phyloP scores from a whole-genome alignment of 2,113 vertebrate genomes.

The Gnathonemus longibarbis region DNA sequence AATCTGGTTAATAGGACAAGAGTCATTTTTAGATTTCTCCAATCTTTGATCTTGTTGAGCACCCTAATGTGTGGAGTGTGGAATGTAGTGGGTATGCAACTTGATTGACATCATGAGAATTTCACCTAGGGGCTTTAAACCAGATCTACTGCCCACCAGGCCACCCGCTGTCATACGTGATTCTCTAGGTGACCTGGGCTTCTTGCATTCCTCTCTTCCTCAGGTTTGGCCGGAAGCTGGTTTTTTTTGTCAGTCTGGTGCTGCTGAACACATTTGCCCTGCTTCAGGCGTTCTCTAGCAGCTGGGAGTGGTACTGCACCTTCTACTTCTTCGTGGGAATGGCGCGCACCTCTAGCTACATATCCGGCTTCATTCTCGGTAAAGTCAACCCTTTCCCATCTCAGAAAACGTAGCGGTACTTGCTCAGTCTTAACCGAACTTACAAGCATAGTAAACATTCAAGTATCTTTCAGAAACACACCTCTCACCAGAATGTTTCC shows the following conservation, averaged over 20 bases:
- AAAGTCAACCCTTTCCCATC: not conserved
- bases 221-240: slow-evolving; percentile 29
- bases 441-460: not conserved
- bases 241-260: slow-evolving; percentile 24
- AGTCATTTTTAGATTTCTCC: not conserved
- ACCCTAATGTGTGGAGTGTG: not conserved
- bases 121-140: not conserved
- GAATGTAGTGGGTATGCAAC: not conserved
- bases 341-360: slow-evolving; percentile 27
- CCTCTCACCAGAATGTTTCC: not conserved
- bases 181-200: not conserved
- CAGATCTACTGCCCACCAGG: not conserved
- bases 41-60: not conserved
- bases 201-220: not conserved
- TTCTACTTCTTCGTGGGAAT: slow-evolving; percentile 29
- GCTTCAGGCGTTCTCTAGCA: slow-evolving; percentile 15
- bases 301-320: slow-evolving; percentile 33
- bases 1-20: not conserved
- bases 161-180: not conserved
- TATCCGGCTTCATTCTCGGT: slow-evolving; percentile 30
- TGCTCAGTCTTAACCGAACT: not conserved
- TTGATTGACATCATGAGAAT: not conserved
- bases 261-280: slow-evolving; percentile 23
- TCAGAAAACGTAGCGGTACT: not conserved
- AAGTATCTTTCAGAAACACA: no score